Conservation (phyloP, 2,797 vertebrate species). For the Mallotus villosus region DNA sequence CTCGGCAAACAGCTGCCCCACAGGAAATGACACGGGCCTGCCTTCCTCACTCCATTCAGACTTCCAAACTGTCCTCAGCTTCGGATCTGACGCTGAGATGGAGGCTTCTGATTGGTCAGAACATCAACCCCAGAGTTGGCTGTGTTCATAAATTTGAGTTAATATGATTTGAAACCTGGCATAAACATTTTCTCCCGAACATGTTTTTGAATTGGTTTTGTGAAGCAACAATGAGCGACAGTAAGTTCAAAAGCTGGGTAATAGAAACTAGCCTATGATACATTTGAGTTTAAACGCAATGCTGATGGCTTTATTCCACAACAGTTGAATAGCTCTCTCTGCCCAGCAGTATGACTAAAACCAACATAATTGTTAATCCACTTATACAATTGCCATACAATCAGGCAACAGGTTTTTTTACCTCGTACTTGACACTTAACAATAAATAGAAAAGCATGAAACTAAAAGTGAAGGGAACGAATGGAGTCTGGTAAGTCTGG, state of each 20-base stretch:
- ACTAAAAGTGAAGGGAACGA: conserved; percentile 13
- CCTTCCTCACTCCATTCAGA: background rate
- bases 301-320: conserved; percentile 3
- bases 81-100: conserved; percentile 4
- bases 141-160: background rate
- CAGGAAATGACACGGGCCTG: conserved; percentile 13
- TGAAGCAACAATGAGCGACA: background rate
- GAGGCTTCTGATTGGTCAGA: background rate
- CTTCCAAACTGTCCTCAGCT: background rate
- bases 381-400: conserved; percentile 64
- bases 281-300: conserved; percentile 4
- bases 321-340: conserved; percentile 6
- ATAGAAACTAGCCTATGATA: background rate
- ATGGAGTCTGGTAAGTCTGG: conserved; percentile 5
- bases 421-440: conserved; percentile 55
- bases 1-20: conserved; percentile 50
- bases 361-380: conserved; percentile 33
- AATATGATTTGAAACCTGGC: background rate
- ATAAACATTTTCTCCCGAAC: background rate
- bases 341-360: conserved; percentile 41
- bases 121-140: background rate
- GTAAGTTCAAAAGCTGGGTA: background rate
- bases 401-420: conserved; percentile 55
- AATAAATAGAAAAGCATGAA: conserved; percentile 37
- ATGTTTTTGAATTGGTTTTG: background rate